These are phyloP conservation scores for Orycteropus afer DNA, from an alignment of 2,113 vertebrate genomes.

Conservation along the genomic window DNA sequence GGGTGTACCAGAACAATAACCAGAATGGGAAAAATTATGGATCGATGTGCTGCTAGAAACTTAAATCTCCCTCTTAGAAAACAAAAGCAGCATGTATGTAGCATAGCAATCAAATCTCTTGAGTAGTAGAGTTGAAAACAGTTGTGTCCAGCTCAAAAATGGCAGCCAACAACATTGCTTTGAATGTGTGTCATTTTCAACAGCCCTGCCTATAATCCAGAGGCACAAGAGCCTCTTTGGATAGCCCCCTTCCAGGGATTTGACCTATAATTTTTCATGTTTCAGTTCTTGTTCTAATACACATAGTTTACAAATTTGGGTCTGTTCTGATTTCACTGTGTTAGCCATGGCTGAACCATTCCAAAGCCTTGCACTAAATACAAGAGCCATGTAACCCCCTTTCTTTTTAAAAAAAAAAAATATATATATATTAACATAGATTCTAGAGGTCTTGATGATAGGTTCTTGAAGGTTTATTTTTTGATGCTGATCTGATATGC, in stretches of 20 bases:
- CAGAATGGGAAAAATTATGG: neutral
- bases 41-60: neutral
- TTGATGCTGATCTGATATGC: neutral
- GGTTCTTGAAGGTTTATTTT: neutral
- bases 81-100: neutral
- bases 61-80: neutral
- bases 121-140: neutral
- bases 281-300: neutral
- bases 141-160: neutral
- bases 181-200: no score
- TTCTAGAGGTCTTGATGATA: neutral
- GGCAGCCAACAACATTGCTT: neutral
- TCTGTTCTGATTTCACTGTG: neutral
- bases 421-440: no score
- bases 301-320: neutral
- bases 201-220: no score
- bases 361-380: neutral
- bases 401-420: no score
- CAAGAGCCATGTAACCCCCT: neutral
- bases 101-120: neutral
- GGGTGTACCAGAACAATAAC: neutral
- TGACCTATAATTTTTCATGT: neutral
- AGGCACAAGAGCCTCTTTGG: no score
- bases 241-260: neutral
- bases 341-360: neutral